phyloP scores from a whole-genome alignment of 2,797 vertebrate genomes.

The Antrozous pallidus region DNA sequence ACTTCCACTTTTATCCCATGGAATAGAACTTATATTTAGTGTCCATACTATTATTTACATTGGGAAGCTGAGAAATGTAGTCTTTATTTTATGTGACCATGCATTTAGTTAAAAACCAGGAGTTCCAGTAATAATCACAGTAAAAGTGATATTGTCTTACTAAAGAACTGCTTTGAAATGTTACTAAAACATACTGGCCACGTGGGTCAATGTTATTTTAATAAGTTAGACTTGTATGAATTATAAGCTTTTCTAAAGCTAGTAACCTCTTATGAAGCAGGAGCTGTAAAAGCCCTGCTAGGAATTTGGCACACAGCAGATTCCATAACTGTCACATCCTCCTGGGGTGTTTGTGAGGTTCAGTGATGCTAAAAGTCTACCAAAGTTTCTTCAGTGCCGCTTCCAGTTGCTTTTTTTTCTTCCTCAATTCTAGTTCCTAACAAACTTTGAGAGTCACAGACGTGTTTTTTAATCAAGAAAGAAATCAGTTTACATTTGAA shows the following conservation, averaged over 20 bases:
- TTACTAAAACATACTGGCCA: neutral
- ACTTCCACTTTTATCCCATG: neutral
- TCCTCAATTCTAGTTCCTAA: neutral
- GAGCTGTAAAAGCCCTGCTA: neutral
- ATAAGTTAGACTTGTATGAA: neutral
- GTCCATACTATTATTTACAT: neutral
- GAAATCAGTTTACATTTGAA: neutral
- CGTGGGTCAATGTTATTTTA: neutral
- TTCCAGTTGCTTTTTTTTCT: neutral
- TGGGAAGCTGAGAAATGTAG: neutral
- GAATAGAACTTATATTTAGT: neutral
- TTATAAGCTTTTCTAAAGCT: neutral
- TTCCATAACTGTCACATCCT: neutral
- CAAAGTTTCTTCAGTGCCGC: neutral
- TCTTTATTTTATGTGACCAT: neutral
- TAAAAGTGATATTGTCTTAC: neutral
- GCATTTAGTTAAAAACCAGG: neutral
- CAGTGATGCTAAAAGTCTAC: neutral
- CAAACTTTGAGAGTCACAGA: neutral
- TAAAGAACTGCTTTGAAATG: neutral
- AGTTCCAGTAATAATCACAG: neutral
- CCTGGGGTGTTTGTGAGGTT: neutral
- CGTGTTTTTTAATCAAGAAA: neutral
- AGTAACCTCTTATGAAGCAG: neutral
- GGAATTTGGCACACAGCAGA: neutral